Percentiles rank a stretch among this genome's conserved stretches.
These are phyloP conservation scores for Pipistrellus kuhlii DNA, from an alignment of 2,797 vertebrate species.

Conservation along the genomic window DNA sequence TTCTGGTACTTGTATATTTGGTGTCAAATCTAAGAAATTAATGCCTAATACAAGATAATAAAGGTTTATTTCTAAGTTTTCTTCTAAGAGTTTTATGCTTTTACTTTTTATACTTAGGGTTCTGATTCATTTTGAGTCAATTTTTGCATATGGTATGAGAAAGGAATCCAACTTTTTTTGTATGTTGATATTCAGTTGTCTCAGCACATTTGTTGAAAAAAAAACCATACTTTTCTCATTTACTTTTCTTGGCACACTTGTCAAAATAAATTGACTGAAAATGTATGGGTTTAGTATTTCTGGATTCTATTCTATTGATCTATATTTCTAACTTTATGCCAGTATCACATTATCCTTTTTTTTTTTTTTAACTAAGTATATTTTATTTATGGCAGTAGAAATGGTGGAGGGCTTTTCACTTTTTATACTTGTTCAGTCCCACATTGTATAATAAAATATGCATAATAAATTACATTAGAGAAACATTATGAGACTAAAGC, in stretches of 20 bases:
- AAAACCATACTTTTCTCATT: background rate
- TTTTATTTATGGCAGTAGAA: slow-evolving; percentile 63
- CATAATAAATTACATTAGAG: background rate
- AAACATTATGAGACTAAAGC: background rate
- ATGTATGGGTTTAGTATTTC: background rate
- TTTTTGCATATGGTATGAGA: background rate
- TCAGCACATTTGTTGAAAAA: background rate
- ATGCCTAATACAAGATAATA: background rate
- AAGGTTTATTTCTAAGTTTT: background rate
- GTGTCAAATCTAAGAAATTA: background rate
- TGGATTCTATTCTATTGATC: background rate
- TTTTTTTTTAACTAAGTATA: background rate
- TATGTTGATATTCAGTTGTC: background rate
- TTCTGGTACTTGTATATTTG: background rate
- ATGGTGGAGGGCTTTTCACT: slow-evolving; percentile 13
- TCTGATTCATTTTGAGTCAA: background rate
- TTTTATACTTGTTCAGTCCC: background rate
- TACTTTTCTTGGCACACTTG: background rate
- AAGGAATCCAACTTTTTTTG: background rate
- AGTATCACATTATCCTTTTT: background rate
- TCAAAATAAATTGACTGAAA: slow-evolving; percentile 12
- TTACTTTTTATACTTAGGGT: background rate
- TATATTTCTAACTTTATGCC: background rate
- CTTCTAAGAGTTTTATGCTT: background rate
- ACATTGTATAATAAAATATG: slow-evolving; percentile 14